Base-by-base conservation (phyloP, 2,888 invertebrate genomes). In the Unio delphinus region DNA sequence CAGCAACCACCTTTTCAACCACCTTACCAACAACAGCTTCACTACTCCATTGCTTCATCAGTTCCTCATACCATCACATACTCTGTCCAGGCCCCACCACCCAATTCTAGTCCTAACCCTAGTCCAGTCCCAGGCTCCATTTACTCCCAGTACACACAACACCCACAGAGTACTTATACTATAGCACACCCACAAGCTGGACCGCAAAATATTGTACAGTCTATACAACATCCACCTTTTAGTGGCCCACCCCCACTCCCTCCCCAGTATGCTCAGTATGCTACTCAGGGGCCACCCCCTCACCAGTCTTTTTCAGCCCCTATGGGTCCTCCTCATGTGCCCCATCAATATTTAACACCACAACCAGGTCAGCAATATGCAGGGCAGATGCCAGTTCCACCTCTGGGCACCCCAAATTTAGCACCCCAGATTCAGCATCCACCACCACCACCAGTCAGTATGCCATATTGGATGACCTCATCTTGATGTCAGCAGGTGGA, bases 311-410 rank as follows among this genome's bases (percentile, higher is more conserved):
- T 66, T 57, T 56, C 67, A 59, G 64, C 77, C 64, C 56, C 69
- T 59, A 56, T 68, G 23, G 69, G 66, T 30, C 70, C 74, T 55
- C 73, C 74, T 57, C 69, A 67, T 20, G 70, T 72, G 30, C 70
- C 74, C 8, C 74, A 70, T 20, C 74, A 72, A n/a, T 66, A 64
- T 26, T 55, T 71, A 20, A 57, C 61, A 26, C 55, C 64, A 60
- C 65, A 68, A 18, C 69, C 65, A 20, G 56, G 59, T 58, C 72
- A 68, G 34, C 68, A 55, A 15, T 45, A 26, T 28, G 59, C 45
- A 58, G 56, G 55, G n/a, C 61, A 59, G 34, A 26, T 28, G 28
- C 61, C 61, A 30, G 20, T 63, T 15, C 63, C 63, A 20, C 63
- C 63, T 63, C 63, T 55, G 23, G 54, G 54, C 63, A 54, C 63